Percentiles rank a stretch among this genome's conserved stretches.
phyloP scores from a whole-genome alignment of 2,113 vertebrate species.

The Phodopus roborovskii region DNA sequence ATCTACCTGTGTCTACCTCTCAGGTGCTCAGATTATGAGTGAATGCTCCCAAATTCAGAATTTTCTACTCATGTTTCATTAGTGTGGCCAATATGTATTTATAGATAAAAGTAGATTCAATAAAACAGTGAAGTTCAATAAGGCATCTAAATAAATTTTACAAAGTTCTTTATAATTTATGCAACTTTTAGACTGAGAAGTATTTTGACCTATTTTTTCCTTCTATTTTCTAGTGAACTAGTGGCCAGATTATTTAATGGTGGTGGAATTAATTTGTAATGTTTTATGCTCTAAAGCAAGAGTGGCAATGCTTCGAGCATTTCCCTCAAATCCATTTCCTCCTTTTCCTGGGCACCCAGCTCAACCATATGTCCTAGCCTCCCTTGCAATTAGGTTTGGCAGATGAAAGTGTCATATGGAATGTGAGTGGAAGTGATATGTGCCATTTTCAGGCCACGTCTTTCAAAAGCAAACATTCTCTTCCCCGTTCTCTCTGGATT shows the following conservation, averaged over 20 bases:
- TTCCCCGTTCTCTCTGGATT: slow-evolving; percentile 66
- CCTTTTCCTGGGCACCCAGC: slow-evolving; percentile 77
- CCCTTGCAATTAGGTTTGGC: slow-evolving; percentile 76
- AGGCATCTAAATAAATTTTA: background rate
- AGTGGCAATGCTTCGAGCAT: slow-evolving; percentile 47
- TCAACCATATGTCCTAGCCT: slow-evolving; percentile 81
- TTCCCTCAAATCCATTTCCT: slow-evolving; percentile 76
- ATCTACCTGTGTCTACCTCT: background rate
- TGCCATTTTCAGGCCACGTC: slow-evolving; percentile 79
- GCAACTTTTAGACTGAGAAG: slow-evolving; percentile 22
- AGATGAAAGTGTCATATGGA: slow-evolving; percentile 78
- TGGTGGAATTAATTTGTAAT: background rate
- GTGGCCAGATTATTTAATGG: slow-evolving; percentile 1
- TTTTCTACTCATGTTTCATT: background rate
- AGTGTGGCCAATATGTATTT: background rate
- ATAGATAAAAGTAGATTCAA: background rate
- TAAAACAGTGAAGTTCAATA: background rate
- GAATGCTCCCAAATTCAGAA: background rate
- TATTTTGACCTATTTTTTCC: background rate
- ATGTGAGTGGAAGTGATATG: slow-evolving; percentile 74
- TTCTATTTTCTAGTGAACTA: background rate
- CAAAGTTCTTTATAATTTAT: slow-evolving; percentile 5
- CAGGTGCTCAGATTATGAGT: background rate
- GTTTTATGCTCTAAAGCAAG: slow-evolving; percentile 47
- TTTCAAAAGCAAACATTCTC: slow-evolving; percentile 77